phyloP scores from a whole-genome alignment of 2,888 invertebrate genomes.

The Willowsia nigromaculata region DNA sequence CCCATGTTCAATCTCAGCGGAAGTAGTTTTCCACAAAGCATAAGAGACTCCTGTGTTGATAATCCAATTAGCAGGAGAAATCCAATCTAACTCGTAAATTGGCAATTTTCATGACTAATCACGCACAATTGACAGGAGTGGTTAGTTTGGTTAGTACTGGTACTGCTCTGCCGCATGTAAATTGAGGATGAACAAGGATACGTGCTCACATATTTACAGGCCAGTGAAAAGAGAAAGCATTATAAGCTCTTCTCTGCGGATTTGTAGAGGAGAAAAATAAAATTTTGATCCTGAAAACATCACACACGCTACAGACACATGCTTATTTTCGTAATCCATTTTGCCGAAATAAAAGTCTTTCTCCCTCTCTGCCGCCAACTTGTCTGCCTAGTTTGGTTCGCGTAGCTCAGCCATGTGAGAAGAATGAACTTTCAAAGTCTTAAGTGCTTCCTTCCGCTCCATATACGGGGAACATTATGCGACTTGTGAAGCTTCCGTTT shows the following conservation, averaged over 20 bases:
- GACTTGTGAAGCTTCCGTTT: not conserved
- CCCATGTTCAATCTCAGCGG: not conserved
- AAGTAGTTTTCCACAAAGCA: not conserved
- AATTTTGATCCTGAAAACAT: not conserved
- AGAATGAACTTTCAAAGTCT: constrained; percentile 24
- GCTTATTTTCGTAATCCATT: not conserved
- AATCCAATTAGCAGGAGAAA: constrained; percentile 30
- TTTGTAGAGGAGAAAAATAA: not conserved
- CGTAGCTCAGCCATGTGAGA: not conserved
- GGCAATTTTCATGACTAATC: constrained; percentile 48
- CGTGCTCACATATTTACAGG: not conserved
- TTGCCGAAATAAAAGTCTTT: not conserved
- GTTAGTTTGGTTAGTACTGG: not conserved
- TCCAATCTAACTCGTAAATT: constrained; percentile 4
- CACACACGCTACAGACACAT: not conserved
- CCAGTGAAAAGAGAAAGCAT: not conserved
- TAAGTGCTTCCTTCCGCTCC: constrained; percentile 26
- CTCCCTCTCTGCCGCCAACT: not conserved
- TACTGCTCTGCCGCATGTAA: not conserved
- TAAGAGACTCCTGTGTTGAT: not conserved
- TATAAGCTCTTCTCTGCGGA: not conserved
- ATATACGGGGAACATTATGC: not conserved
- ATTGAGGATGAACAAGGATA: not conserved
- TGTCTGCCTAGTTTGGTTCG: not conserved
- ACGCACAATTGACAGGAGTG: not conserved